Base-by-base conservation (phyloP, 2,888 invertebrate genomes). In the Ophion obscuratus region DNA sequence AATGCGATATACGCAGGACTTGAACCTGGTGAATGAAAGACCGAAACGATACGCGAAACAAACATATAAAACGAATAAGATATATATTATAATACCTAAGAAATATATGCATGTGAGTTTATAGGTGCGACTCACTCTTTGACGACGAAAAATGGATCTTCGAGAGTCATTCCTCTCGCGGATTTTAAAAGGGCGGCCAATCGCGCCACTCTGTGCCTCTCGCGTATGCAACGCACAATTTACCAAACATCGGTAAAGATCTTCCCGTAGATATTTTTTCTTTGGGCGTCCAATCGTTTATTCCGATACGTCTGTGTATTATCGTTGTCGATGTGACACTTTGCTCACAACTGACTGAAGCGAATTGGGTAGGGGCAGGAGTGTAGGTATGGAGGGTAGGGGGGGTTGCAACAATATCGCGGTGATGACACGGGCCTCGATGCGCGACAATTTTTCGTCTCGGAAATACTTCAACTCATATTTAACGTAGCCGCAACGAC, bases 111-210 rank as follows among this genome's bases (percentile, higher is more conserved):
- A 27, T 27, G 17, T 27, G 14, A 27, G 7, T 10, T n/a, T 10
- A 31, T 10, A 57, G 9, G 10, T 20, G 31, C 7, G 89, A 97
- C 98, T 97, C 96, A 99, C 99, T 99, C 99, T 97, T 98, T 98
- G 92, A 99, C 99, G 95, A 98, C 98, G 96, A 99, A 98, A 96
- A 99, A 99, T 90, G 99, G 99, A 96, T 99, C 99, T 96, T 99
- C 99, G 95, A 99, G 96, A 96, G 98, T 98, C 99, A 99, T 99
- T 96, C 96, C 97, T 96, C 95, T 95, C 93, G 94, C 94, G 92
- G 94, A 92, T 92, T 93, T 53, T 92, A 93, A 92, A 93, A 92
- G 89, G 92, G 92, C 90, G 92, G 91, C 90, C 91, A 90, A 89
- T 92, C 91, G 91, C 92, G 92, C 92, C 93, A 92, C 92, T 91